Base-by-base conservation (phyloP, 2,888 invertebrate species). In the Junonia oenone region DNA sequence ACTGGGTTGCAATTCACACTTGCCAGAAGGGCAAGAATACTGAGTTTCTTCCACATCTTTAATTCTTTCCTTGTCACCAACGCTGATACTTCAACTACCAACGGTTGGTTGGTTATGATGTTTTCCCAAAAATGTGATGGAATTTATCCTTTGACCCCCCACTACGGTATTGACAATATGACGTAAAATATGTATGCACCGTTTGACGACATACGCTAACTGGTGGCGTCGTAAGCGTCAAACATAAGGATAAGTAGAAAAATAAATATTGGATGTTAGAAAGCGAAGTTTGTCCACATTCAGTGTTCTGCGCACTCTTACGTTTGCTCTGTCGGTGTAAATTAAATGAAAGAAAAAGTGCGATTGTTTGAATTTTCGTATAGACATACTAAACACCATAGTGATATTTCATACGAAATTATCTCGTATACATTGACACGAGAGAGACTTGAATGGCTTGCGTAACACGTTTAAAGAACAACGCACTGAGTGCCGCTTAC, bases 311-410 rank as follows among this genome's bases (percentile, higher is more conserved):
- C 69, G 64, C 69, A 76, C 73, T 74, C 74, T 75, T 78, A 69
- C 67, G 69, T 76, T 78, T 83, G 75, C 78, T 77, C 78, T 73
- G 72, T 63, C 63, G 70, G 81, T 83, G 84, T 67, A 85, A 87
- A 89, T 83, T 81, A 82, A 81, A 83, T 73, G 88, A 88, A 85
- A 89, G 89, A 89, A 90, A 90, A 87, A 90, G 90, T 89, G 82
- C 69, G 81, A 81, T 78, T 88, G 77, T 88, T 88, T 87, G 85
- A 78, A 76, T 84, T 85, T 87, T 81, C 81, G 71, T 82, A 74
- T 66, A 67, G 60, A 69, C 72, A 50, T 55, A 66, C 64, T 51
- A 60, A 62, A 58, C 51, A 60, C 48, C 52, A 52, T 58, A 38
- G 33, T 31, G 22, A 22, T 38, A 22, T 35, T 51, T 19, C 49